phyloP scores from a whole-genome alignment of 2,113 vertebrate genomes.

The Calonectris borealis region DNA sequence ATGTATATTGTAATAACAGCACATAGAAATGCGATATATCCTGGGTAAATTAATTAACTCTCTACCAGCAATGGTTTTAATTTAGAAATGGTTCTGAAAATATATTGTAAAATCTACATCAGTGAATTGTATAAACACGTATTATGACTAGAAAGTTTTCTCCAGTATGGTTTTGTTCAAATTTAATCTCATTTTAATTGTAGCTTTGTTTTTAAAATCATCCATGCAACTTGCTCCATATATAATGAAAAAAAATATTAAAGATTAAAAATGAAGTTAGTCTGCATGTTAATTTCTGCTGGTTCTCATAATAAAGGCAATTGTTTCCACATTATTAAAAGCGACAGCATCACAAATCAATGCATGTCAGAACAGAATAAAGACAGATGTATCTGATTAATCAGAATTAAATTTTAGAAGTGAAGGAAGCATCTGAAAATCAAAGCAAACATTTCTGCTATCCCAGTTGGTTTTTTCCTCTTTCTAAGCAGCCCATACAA shows the following conservation, averaged over 20 bases:
- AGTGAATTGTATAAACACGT: background rate
- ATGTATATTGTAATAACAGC: background rate
- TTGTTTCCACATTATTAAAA: slow-evolving; percentile 63
- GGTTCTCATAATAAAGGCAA: slow-evolving; percentile 69
- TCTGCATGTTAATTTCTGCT: slow-evolving; percentile 56
- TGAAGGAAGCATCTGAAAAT: slow-evolving; percentile 61
- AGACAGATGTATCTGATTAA: slow-evolving; percentile 78
- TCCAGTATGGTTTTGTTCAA: background rate
- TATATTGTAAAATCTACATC: background rate
- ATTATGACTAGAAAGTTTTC: background rate
- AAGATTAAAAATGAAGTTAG: slow-evolving; percentile 56
- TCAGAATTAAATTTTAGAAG: slow-evolving; percentile 78
- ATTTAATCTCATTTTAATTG: slow-evolving; percentile 63
- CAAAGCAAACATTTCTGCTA: slow-evolving; percentile 60
- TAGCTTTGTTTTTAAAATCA: slow-evolving; percentile 39
- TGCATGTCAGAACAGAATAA: slow-evolving; percentile 70
- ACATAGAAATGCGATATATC: background rate
- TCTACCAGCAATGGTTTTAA: background rate
- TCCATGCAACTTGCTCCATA: slow-evolving; percentile 6
- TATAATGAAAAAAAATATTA: slow-evolving; percentile 23
- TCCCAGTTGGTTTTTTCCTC: background rate
- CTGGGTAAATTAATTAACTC: slow-evolving; percentile 13
- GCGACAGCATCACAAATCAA: slow-evolving; percentile 75
- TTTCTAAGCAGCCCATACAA: background rate
- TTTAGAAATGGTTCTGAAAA: slow-evolving; percentile 18